These are phyloP conservation scores for Callinectes sapidus DNA, from an alignment of 2,888 invertebrate species.

Conservation along the genomic window DNA sequence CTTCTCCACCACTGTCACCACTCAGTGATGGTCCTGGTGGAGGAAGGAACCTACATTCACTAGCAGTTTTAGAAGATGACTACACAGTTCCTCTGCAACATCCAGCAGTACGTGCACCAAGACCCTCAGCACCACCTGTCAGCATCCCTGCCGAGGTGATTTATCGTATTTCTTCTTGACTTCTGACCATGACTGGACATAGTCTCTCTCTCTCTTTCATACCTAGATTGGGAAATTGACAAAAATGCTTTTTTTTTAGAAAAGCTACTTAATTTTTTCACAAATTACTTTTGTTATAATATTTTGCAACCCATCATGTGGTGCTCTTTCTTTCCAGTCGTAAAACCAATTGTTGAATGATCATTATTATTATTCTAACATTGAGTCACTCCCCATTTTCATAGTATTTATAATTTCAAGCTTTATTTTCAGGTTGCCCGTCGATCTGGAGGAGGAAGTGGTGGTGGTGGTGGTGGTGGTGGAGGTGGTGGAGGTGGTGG, in stretches of 20 bases:
- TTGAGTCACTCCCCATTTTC: neutral
- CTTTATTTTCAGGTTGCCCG: neutral
- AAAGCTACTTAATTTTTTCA: too few species aligned
- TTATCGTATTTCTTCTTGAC: neutral
- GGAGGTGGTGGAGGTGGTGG: conserved; percentile 29
- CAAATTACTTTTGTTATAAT: too few species aligned
- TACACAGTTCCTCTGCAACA: conserved; percentile 70
- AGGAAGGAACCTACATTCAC: conserved; percentile 51
- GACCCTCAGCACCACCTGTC: conserved; percentile 58
- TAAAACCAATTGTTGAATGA: neutral
- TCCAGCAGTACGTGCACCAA: conserved; percentile 54
- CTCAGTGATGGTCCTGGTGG: conserved; percentile 74
- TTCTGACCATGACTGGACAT: neutral
- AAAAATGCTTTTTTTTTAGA: too few species aligned
- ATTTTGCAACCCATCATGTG: too few species aligned
- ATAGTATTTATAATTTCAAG: neutral
- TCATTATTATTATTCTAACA: neutral
- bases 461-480: neutral
- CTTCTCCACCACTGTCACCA: conserved; percentile 76
- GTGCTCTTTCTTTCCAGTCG: neutral
- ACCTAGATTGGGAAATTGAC: too few species aligned
- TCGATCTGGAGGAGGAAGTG: neutral
- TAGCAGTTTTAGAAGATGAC: conserved; percentile 71
- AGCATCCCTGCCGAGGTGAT: conserved; percentile 55
- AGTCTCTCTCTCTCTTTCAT: too few species aligned